Conservation (phyloP, 2,113 vertebrate genomes). For the Microtus pennsylvanicus region DNA sequence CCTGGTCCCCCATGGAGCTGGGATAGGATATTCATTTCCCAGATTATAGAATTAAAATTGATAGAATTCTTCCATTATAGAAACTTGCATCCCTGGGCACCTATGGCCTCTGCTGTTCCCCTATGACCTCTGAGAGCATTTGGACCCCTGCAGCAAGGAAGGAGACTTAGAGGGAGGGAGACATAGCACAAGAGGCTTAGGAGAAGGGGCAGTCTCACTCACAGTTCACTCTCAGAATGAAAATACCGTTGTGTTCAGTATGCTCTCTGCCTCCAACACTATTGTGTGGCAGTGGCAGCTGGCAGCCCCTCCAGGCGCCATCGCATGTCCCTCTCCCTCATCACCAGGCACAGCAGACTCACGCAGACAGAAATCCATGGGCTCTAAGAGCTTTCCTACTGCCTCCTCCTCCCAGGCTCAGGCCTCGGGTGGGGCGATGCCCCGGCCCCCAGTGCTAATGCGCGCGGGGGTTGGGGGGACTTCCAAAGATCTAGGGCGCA, state of each 20-base stretch:
- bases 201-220: constrained; percentile 23
- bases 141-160: background rate
- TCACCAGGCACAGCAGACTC: constrained; percentile 34
- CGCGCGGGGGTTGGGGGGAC: no score
- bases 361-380: background rate
- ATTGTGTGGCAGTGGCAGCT: constrained; percentile 34
- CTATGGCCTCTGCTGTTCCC: background rate
- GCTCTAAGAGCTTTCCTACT: background rate
- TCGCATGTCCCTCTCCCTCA: constrained; percentile 14
- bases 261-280: constrained; percentile 52
- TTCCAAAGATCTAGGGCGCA: background rate
- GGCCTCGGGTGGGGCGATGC: background rate
- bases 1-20: background rate
- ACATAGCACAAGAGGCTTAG: background rate
- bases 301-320: constrained; percentile 10
- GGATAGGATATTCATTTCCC: background rate
- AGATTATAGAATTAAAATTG: background rate
- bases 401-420: accelerated
- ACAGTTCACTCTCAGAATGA: constrained; percentile 63
- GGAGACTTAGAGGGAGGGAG: background rate
- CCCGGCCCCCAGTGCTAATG: background rate
- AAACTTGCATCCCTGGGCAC: background rate
- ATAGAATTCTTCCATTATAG: background rate
- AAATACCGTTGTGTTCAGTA: constrained; percentile 68
- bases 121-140: background rate